Percentiles rank a stretch among this genome's conserved stretches.
These are phyloP conservation scores for Lepidocolaptes lacrymiger DNA, from an alignment of 2,797 vertebrate species.

Conservation along the genomic window DNA sequence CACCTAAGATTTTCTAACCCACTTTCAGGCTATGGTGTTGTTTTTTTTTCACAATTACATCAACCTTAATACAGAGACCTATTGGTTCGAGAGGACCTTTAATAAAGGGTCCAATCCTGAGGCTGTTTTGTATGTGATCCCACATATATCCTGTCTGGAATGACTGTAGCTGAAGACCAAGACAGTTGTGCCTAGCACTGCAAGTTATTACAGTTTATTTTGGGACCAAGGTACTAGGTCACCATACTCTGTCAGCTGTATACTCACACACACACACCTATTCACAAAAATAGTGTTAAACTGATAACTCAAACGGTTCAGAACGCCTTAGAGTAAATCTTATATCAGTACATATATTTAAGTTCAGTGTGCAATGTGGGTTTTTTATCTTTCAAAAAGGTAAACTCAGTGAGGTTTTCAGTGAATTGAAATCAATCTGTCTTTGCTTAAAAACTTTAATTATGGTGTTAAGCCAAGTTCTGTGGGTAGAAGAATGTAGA, in stretches of 20 bases:
- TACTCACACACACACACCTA: background rate
- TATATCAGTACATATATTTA: background rate
- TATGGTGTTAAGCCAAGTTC: background rate
- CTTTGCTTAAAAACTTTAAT: background rate
- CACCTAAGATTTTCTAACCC: background rate
- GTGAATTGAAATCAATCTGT: background rate
- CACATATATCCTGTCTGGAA: background rate
- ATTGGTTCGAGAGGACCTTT: background rate
- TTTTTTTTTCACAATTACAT: background rate
- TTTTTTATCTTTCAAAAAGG: background rate
- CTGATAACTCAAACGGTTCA: background rate
- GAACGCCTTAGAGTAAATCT: background rate
- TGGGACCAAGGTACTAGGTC: background rate
- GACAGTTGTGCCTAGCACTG: background rate
- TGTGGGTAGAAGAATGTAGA: background rate
- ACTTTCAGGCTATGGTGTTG: background rate
- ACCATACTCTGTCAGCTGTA: background rate
- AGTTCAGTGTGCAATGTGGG: background rate
- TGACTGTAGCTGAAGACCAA: background rate
- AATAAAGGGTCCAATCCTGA: background rate
- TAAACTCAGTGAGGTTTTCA: background rate
- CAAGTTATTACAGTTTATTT: constrained; percentile 4
- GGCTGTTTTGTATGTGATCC: background rate
- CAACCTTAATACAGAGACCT: background rate
- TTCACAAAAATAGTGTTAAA: background rate